Percentiles rank a stretch among this genome's conserved stretches.
These are phyloP conservation scores for Hylyphantes graminicola DNA, from an alignment of 1,140 invertebrate genomes.

Conservation along the genomic window DNA sequence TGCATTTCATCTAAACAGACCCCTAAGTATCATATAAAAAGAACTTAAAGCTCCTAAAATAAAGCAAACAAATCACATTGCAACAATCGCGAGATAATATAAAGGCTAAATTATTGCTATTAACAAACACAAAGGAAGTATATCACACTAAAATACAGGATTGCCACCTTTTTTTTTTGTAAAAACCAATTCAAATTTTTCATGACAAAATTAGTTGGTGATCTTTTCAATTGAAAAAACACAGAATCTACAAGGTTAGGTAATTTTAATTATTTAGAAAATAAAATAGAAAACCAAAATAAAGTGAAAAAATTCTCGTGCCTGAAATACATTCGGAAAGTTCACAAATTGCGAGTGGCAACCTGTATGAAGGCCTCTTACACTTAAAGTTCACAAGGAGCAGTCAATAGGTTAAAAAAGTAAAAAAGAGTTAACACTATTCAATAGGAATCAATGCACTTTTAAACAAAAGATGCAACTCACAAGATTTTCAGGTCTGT, in stretches of 20 bases:
- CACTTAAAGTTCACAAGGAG: no score
- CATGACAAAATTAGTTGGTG: neutral
- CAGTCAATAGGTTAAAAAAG: no score
- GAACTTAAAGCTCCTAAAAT: neutral
- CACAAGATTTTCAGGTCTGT: no score
- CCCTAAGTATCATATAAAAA: neutral
- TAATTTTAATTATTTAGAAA: slow-evolving; percentile 20
- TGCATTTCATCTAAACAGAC: slow-evolving; percentile 8
- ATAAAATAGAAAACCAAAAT: slow-evolving; percentile 8
- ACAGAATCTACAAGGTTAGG: slow-evolving; percentile 2
- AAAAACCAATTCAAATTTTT: slow-evolving; percentile 2
- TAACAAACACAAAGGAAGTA: slow-evolving; percentile 13
- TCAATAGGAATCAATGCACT: no score
- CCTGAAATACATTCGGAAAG: no score
- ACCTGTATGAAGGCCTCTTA: no score
- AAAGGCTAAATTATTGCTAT: neutral
- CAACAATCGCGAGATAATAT: slow-evolving; percentile 6
- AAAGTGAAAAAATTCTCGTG: slow-evolving; percentile 13
- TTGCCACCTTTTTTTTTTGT: neutral
- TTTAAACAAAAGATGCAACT: no score
- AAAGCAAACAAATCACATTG: slow-evolving; percentile 1
- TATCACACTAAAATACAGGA: neutral
- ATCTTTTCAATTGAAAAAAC: neutral
- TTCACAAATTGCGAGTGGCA: no score
- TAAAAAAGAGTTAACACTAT: no score